Evolutionary conservation across 2,113 vertebrate genomes (phyloP).

Genomic region (Vulpes ferrilata): DNA sequence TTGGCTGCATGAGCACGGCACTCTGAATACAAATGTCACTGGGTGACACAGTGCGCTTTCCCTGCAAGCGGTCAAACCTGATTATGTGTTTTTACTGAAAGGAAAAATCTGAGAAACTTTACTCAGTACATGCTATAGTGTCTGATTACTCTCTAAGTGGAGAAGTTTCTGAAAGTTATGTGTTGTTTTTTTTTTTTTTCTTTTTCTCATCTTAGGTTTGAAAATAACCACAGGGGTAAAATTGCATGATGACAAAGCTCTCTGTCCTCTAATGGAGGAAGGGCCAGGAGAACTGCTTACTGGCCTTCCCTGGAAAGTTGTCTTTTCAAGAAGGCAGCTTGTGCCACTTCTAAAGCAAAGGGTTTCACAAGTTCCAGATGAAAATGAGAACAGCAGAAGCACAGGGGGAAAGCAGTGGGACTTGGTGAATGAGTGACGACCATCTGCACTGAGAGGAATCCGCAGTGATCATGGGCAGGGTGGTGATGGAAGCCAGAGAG

Average conservation of each 20-base stretch:
- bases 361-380: not conserved
- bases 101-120: not conserved
- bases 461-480: not conserved
- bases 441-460: not conserved
- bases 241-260: not conserved
- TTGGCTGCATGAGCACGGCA: not conserved
- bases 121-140: not conserved
- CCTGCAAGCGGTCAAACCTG: not conserved
- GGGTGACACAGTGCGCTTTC: not conserved
- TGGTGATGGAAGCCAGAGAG: not conserved
- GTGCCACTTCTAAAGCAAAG: not conserved
- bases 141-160: not conserved
- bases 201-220: not conserved
- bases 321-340: not conserved
- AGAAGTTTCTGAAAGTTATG: conserved; percentile 1
- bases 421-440: not conserved
- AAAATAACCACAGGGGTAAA: not conserved
- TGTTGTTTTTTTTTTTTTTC: not conserved
- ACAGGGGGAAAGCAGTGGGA: not conserved
- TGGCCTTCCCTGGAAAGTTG: not conserved
- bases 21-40: not conserved
- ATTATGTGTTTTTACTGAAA: not conserved
- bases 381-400: not conserved
- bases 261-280: not conserved
- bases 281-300: not conserved